Base-by-base conservation (phyloP, 1,140 invertebrate species). In the Berghia stephanieae region DNA sequence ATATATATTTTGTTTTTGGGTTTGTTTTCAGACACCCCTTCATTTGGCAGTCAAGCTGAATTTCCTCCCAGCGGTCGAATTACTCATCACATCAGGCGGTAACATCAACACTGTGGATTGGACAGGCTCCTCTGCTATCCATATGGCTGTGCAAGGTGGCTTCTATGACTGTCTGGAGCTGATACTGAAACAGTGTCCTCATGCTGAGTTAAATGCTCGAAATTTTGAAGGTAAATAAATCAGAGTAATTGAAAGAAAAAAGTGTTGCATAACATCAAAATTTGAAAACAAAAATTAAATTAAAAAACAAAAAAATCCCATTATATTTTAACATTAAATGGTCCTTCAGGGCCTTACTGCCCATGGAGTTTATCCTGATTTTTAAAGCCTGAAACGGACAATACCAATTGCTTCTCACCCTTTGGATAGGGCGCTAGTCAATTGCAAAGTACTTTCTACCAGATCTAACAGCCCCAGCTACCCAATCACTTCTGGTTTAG, bases 191-290 rank as follows among this genome's bases (percentile, higher is more conserved):
- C 43, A 57, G 34, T 73, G 81, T 70, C 71, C 31, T 21, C 60
- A 78, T 40, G 57, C 70, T 13, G 83, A 86, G 27, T 44, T 85
- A 4, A 83, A 85, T 67, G 63, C 78, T 27, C 81, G 83, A 42
- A 83, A 86, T 63, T 85, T 83, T 82, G 84, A 85, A 80, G 85
- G 85, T 85, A 73, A n/a, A 43, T 34, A 10, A 71, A 6, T 27
- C n/a, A 36, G 31, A 21, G n/a, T n/a, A n/a, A n/a, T n/a, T n/a
- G n/a, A n/a, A n/a, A n/a, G n/a, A n/a, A n/a, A n/a, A n/a, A n/a
- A n/a, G n/a, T n/a, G n/a, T n/a, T 49, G 46, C 46, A 49, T 49
- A n/a, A 13, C 10, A 49, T 49, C 10, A 13, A 49, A 49, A 10
- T n/a, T 49, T 49, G 10, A 49, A 10, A 13, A 13, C 46, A 13